Evolutionary conservation across 30 jellyfish, hydroid and myxozoan genomes (phyloP).

Genomic region (Aurelia aurita complex sp. Pacific): DNA sequence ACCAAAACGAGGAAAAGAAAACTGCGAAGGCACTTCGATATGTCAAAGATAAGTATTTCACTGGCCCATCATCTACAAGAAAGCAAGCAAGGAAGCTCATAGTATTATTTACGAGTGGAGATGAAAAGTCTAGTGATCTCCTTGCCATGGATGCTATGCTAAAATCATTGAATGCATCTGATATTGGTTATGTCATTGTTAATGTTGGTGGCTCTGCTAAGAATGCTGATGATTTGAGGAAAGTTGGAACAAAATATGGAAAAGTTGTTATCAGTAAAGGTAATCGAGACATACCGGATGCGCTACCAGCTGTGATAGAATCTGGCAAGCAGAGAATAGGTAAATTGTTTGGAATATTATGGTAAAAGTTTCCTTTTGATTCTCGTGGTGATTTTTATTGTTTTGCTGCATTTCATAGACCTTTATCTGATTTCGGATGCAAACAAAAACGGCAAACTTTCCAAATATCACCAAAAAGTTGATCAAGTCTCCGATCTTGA

Average conservation of each 20-base stretch:
- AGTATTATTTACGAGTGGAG: constrained; percentile 37
- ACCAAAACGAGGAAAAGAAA: constrained; percentile 20
- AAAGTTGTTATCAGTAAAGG: background rate
- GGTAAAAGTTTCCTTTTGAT: too few relatives aligned
- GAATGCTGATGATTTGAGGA: background rate
- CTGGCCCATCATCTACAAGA: constrained; percentile 1
- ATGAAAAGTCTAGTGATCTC: constrained; percentile 7
- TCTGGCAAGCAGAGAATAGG: constrained; percentile 3
- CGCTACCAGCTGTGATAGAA: constrained; percentile 28
- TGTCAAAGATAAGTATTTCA: constrained; percentile 10
- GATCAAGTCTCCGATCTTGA: too few relatives aligned
- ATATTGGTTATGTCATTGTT: constrained; percentile 29
- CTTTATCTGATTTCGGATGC: too few relatives aligned
- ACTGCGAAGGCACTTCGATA: constrained; percentile 27
- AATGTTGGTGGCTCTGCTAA: constrained; percentile 9
- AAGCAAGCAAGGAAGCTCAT: constrained; percentile 32
- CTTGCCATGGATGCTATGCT: constrained; percentile 5
- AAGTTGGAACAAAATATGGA: constrained; percentile 28
- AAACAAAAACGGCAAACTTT: too few relatives aligned
- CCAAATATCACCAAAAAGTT: too few relatives aligned
- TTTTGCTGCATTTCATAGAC: too few relatives aligned
- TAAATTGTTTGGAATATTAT: too few relatives aligned
- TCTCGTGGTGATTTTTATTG: too few relatives aligned
- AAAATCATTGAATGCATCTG: constrained; percentile 33
- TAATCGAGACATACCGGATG: constrained; percentile 35